These are phyloP conservation scores for Hetaerina titia DNA, from an alignment of 2,888 invertebrate species.

Conservation along the genomic window DNA sequence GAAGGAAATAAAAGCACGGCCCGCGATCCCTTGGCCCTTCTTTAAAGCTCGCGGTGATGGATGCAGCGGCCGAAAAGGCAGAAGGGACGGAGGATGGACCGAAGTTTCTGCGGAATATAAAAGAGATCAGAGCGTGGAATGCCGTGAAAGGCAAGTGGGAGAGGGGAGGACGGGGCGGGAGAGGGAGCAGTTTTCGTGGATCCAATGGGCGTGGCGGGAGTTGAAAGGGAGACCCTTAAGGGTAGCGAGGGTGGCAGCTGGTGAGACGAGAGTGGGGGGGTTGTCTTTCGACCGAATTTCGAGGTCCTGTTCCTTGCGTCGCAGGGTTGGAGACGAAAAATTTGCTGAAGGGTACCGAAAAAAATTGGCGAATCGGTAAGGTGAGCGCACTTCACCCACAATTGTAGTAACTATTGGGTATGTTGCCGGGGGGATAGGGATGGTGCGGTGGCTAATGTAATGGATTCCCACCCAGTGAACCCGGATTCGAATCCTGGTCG, in stretches of 20 bases:
- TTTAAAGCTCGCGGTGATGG: slow-evolving; percentile 41
- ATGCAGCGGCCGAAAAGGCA: slow-evolving; percentile 15
- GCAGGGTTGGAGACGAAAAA: too few species aligned
- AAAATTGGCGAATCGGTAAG: too few species aligned
- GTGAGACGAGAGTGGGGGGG: too few species aligned
- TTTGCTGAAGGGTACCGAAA: too few species aligned
- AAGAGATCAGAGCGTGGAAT: background rate
- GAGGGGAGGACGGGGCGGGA: background rate
- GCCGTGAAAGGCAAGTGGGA: background rate
- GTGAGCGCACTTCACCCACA: too few species aligned
- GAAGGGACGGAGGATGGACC: background rate
- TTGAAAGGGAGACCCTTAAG: slow-evolving; percentile 32
- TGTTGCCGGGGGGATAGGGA: too few species aligned
- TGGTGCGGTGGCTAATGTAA: too few species aligned
- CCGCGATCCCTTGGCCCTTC: background rate
- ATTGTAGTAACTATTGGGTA: too few species aligned
- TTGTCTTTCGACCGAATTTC: too few species aligned
- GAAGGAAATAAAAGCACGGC: background rate
- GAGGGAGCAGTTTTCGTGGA: background rate
- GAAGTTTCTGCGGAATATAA: slow-evolving; percentile 60
- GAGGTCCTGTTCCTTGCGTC: too few species aligned
- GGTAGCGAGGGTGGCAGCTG: background rate
- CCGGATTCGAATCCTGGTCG: too few species aligned
- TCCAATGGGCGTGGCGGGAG: slow-evolving; percentile 51
- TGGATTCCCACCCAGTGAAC: too few species aligned